Conservation (phyloP, 92 coral and sea anemone genomes). For the Anthopleura xanthogrammica region DNA sequence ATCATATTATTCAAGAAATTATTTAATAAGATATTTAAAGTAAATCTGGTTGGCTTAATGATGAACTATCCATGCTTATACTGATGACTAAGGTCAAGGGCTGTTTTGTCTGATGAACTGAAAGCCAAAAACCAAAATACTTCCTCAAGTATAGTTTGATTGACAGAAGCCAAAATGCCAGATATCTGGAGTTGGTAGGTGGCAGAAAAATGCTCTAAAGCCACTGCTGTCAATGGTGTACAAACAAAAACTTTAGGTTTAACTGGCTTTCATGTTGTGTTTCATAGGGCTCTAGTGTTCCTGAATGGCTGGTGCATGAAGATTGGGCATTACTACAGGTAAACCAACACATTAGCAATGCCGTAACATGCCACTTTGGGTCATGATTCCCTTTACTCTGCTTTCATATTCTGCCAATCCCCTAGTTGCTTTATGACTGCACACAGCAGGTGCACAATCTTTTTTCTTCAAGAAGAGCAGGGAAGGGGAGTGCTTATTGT, state of each 20-base stretch:
- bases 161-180: too few relatives aligned
- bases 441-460: too few relatives aligned
- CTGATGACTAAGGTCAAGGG: slow-evolving; percentile 28
- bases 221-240: too few relatives aligned
- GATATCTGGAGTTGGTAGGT: too few relatives aligned
- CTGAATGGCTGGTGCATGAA: slow-evolving; percentile 97
- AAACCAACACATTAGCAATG: neutral
- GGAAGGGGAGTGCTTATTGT: neutral
- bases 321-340: slow-evolving; percentile 99
- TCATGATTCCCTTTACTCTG: too few relatives aligned
- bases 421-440: too few relatives aligned
- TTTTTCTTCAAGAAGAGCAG: neutral
- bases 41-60: slow-evolving; percentile 23
- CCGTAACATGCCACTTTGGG: too few relatives aligned
- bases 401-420: too few relatives aligned
- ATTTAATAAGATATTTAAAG: neutral
- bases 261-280: neutral
- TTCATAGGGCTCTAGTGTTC: slow-evolving; percentile 81
- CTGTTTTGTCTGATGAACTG: slow-evolving; percentile 37
- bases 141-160: neutral
- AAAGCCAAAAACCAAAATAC: slow-evolving; percentile 9
- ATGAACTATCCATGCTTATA: slow-evolving; percentile 40
- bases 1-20: neutral
- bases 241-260: too few relatives aligned
- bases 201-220: too few relatives aligned